Conservation (phyloP, 2,797 vertebrate genomes). For the Neopelma chrysocephalum region DNA sequence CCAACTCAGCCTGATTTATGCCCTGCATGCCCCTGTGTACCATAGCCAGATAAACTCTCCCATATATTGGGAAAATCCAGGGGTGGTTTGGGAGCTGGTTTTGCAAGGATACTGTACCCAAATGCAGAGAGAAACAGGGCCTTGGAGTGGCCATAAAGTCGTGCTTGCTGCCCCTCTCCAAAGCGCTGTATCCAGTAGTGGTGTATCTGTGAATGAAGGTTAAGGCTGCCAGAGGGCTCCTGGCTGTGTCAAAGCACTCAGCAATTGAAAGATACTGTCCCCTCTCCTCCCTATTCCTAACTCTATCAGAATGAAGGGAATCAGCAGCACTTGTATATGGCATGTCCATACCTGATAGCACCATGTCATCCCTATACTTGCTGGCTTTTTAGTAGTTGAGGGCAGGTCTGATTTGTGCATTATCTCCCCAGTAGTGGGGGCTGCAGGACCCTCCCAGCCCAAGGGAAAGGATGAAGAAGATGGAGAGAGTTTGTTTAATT, state of each 20-base stretch:
- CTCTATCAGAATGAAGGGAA: background rate
- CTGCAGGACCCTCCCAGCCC: background rate
- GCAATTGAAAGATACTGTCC: background rate
- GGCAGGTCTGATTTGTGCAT: background rate
- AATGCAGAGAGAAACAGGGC: background rate
- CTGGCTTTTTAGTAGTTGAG: background rate
- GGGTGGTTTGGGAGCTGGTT: background rate
- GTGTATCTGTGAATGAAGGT: background rate
- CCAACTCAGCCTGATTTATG: background rate
- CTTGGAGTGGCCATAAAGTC: background rate
- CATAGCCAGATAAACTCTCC: background rate
- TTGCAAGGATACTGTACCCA: background rate
- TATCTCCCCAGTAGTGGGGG: fast-evolving
- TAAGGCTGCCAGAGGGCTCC: background rate
- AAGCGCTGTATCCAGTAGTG: background rate
- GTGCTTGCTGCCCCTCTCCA: background rate
- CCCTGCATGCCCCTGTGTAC: fast-evolving
- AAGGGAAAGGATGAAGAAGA: background rate
- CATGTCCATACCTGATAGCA: background rate
- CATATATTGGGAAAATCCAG: background rate
- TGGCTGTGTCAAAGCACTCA: background rate
- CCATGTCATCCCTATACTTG: fast-evolving
- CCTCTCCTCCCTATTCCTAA: background rate
- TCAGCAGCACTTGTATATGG: background rate
- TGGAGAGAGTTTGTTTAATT: background rate